Base-by-base conservation (phyloP, 2,797 vertebrate species). In the Sebastolobus altivelis region DNA sequence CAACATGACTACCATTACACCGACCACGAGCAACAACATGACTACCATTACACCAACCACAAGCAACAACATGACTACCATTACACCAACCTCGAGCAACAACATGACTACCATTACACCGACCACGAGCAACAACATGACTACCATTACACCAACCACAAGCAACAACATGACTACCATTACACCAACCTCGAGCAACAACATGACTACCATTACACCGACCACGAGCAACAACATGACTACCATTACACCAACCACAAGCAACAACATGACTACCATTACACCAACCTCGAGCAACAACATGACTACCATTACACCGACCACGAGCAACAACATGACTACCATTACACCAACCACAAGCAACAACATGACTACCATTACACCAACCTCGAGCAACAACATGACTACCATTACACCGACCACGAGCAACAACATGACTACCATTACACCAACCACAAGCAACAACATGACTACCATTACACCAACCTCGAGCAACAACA, bases 1-100 rank as follows among this genome's bases (percentile, higher is more conserved):
- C 1, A 8, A 10, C n/a, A 29, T 16, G 1, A 56, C 22, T 18
- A 1, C 13, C 0, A 31, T 0, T n/a, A 6, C 52, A 16, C 49
- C 35, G 1, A 12, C 2, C 8, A n/a, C 18, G 4, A 11, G 0
- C 31, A 54, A 3, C 4, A 14, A 18, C 27, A 46, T 20, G 2
- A 66, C 63, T 13, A 13, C 6, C 0, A 62, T 0, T 65, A 7
- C 61, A 7, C 35, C 61, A 0, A 10, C 6, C 10, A 27, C 35
- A 1, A 10, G 1, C 6, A 55, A 20, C 7, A 29, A 6, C 2
- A 65, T 22, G 1, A 65, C 37, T 6, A 8, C 37, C 0, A 40
- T 0, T 16, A 5, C 22, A 9, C n/a, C 12, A 0, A 16, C 5
- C 6, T 40, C 61, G 0, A 4, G 4, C 38, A 38, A 18, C 5